Base-by-base conservation (phyloP, 2,113 vertebrate species). In the Arenaria interpres region DNA sequence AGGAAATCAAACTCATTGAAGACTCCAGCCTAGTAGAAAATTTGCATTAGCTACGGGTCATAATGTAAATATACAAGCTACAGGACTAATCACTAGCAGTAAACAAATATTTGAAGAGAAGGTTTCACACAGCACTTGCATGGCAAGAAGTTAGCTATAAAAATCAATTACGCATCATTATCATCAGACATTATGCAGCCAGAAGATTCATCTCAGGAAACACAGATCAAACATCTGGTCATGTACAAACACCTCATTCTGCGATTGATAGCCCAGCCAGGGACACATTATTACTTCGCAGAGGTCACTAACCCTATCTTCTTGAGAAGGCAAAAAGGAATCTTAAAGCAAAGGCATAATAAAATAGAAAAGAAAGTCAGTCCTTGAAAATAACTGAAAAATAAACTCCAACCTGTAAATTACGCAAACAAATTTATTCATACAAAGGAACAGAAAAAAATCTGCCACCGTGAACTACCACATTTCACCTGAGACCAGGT, bases 51-150 rank as follows among this genome's bases (percentile, higher is more conserved):
- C 50, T 90, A 93, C 0, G 0, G 64, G 39, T 63, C 69, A 82
- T 84, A 75, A 69, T 53, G 63, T 84, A 90, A 86, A 74, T 78
- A 78, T 39, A 83, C 30, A 86, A 78, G 60, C 51, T 86, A 82
- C 48, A 91, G 68, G 64, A 93, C 71, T 93, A 94, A 95, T 78
- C 66, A 81, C 43, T 78, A 60, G 30, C 43, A 84, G 75, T 80
- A 93, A 95, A 93, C 79, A 95, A 96, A 93, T 92, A 96, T 89
- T 97, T 95, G 76, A 93, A 94, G 43, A 96, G 14, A 82, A 76
- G 43, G 22, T 77, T 91, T 91, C 64, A 90, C 68, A 50, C n/a
- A 84, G 59, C 35, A 75, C 91, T 94, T 88, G 60, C 57, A 66
- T 46, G 45, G 76, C 88, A 96, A 96, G 92, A 86, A 93, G 88